These are phyloP conservation scores for Atrina japonica DNA, from an alignment of 2,888 invertebrate genomes.

Conservation along the genomic window DNA sequence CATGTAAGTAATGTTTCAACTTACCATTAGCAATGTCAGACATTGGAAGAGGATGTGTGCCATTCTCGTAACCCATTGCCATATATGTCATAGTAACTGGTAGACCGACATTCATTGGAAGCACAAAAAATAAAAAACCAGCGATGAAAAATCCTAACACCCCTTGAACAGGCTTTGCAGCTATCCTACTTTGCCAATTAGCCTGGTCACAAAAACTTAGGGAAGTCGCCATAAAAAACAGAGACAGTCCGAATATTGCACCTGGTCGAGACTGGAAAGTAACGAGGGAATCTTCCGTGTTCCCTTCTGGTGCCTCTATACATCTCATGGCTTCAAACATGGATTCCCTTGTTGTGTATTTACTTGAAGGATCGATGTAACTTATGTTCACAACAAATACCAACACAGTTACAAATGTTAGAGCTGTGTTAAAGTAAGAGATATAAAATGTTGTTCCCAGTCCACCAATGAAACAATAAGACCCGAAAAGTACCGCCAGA, in stretches of 20 bases:
- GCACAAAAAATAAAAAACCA: constrained; percentile 75
- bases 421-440: constrained; percentile 72
- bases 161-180: constrained; percentile 74
- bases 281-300: constrained; percentile 61
- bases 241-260: constrained; percentile 61
- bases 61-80: constrained; percentile 55
- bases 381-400: constrained; percentile 62
- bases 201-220: constrained; percentile 71
- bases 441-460: constrained; percentile 76
- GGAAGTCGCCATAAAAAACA: constrained; percentile 57
- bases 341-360: constrained; percentile 48
- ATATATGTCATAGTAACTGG: constrained; percentile 61
- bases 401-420: constrained; percentile 68
- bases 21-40: constrained; percentile 55
- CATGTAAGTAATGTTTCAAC: no score
- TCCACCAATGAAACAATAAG: constrained; percentile 71
- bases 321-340: constrained; percentile 62
- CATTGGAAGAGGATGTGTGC: constrained; percentile 47
- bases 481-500: constrained; percentile 69
- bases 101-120: constrained; percentile 71
- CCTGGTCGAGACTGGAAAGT: constrained; percentile 67
- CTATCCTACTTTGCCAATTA: constrained; percentile 77
- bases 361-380: constrained; percentile 43
- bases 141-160: constrained; percentile 75
- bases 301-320: constrained; percentile 61